These are phyloP conservation scores for Bathynomus jamesi DNA, from an alignment of 1,140 invertebrate genomes.

Conservation along the genomic window DNA sequence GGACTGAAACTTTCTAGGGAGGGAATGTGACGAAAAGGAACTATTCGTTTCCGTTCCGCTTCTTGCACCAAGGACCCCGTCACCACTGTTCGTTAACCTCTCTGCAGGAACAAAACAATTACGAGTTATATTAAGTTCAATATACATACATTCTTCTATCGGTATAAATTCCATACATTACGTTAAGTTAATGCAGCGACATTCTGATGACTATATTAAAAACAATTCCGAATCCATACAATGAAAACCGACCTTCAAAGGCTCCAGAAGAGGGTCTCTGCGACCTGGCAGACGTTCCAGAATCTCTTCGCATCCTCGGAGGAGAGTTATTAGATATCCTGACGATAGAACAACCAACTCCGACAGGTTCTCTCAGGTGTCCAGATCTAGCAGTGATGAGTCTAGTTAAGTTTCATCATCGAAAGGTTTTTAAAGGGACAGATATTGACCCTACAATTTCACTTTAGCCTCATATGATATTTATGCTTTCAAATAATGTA, in stretches of 20 bases:
- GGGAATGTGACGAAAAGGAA: constrained; percentile 27
- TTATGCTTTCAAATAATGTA: too few species aligned
- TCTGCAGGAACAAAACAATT: not conserved
- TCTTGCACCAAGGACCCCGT: constrained; percentile 19
- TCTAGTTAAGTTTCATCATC: too few species aligned
- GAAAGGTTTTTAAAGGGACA: too few species aligned
- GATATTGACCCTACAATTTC: too few species aligned
- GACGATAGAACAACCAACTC: constrained; percentile 21
- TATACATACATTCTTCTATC: not conserved
- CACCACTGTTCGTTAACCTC: not conserved
- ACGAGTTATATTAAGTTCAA: not conserved
- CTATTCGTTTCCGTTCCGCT: constrained; percentile 20
- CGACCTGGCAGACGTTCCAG: constrained; percentile 24
- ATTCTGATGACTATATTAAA: too few species aligned
- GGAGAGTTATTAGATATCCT: constrained; percentile 47
- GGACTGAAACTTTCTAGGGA: constrained; percentile 26
- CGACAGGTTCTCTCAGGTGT: constrained; percentile 17
- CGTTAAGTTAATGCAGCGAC: too few species aligned
- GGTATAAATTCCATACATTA: too few species aligned
- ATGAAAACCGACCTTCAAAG: constrained; percentile 17
- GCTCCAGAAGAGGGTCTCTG: constrained; percentile 16
- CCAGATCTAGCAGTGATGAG: too few species aligned
- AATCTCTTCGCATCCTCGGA: constrained; percentile 45
- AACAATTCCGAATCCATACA: too few species aligned
- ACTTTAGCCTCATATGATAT: too few species aligned